Conservation (phyloP, 2,797 vertebrate genomes). For the Alexandromys oeconomus region DNA sequence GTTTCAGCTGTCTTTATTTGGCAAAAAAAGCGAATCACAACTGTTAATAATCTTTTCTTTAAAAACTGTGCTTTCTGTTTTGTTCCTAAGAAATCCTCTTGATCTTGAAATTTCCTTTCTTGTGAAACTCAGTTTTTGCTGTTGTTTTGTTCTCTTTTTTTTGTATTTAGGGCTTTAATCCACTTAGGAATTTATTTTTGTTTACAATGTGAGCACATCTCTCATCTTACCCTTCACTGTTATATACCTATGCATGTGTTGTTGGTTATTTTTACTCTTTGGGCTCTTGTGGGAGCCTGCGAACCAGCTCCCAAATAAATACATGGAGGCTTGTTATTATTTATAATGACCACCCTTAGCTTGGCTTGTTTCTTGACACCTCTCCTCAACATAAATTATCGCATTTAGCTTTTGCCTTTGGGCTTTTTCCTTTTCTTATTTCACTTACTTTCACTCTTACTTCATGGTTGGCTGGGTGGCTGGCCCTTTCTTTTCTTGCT, state of each 20-base stretch:
- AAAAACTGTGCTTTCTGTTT: neutral
- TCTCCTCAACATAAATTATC: neutral
- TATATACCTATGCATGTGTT: neutral
- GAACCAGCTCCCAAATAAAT: neutral
- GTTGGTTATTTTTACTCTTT: neutral
- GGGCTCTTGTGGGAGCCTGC: too few relatives aligned
- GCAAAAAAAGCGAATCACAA: neutral
- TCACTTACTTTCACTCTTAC: neutral
- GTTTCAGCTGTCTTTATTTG: neutral
- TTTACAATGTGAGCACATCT: neutral
- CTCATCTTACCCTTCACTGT: neutral
- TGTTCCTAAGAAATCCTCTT: neutral
- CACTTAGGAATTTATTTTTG: neutral
- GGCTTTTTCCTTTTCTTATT: neutral
- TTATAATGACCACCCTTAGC: neutral
- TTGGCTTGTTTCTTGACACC: neutral
- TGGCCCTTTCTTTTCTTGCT: neutral
- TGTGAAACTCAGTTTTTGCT: neutral
- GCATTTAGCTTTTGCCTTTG: neutral
- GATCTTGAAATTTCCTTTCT: neutral
- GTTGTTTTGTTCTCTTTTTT: neutral
- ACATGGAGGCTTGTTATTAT: neutral
- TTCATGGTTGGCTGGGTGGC: neutral
- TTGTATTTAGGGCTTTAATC: neutral
- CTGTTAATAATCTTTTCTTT: slow-evolving; percentile 5